Conservation (phyloP, 92 coral and sea anemone species). For the Virgularia gustaviana region DNA sequence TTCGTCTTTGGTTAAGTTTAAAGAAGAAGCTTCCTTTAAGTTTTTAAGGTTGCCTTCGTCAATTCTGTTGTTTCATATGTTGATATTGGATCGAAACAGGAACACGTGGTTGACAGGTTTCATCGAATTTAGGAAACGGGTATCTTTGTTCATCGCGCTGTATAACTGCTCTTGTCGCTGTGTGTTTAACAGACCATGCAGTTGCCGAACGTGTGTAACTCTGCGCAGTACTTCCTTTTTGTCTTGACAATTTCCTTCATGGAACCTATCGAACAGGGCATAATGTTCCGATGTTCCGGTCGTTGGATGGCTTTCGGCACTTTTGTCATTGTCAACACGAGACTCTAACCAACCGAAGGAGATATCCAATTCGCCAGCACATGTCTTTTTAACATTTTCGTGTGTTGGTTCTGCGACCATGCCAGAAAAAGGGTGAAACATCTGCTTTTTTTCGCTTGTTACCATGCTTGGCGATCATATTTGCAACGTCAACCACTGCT, state of each 20-base stretch:
- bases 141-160: conserved; percentile 37
- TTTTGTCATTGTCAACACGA: no score
- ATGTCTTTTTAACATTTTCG: no score
- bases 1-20: conserved; percentile 18
- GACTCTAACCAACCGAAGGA: no score
- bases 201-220: conserved; percentile 19
- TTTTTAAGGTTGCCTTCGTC: background rate
- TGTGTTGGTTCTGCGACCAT: no score
- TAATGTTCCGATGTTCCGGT: conserved; percentile 33
- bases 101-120: background rate
- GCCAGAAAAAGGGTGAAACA: no score
- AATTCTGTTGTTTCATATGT: background rate
- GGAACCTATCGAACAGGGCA: conserved; percentile 49
- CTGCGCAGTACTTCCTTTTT: conserved; percentile 41
- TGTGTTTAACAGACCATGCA: conserved; percentile 50
- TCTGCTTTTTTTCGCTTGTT: no score
- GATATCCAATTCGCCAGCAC: no score
- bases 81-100: background rate
- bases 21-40: background rate
- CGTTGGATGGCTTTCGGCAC: conserved; percentile 46
- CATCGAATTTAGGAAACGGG: background rate
- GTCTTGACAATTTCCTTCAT: conserved; percentile 46
- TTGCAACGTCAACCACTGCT: conserved; percentile 51
- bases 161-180: conserved; percentile 60
- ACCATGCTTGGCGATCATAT: no score